Conservation (phyloP, 2,888 invertebrate genomes). For the Pandemis corylana region DNA sequence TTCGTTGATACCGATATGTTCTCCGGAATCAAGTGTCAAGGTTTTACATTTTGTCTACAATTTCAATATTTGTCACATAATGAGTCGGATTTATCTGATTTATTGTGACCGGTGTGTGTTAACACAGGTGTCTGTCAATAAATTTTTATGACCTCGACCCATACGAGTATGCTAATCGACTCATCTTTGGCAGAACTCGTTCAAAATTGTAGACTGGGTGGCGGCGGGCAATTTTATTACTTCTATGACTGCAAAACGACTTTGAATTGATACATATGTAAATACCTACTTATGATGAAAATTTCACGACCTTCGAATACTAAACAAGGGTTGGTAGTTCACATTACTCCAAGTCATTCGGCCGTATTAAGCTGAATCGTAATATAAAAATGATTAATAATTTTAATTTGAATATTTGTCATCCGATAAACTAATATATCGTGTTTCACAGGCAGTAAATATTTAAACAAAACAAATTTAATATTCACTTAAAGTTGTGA, state of each 20-base stretch:
- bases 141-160: conserved; percentile 77
- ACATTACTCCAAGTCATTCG: conserved; percentile 15
- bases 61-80: conserved; percentile 56
- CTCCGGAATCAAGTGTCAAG: conserved; percentile 55
- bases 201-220: conserved; percentile 76
- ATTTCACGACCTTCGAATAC: conserved; percentile 5
- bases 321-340: conserved; percentile 16
- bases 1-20: conserved; percentile 38
- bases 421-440: conserved; percentile 17
- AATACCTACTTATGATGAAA: conserved; percentile 18
- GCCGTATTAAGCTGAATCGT: conserved; percentile 3
- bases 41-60: conserved; percentile 53
- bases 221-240: conserved; percentile 70
- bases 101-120: conserved; percentile 68
- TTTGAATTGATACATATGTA: conserved; percentile 44
- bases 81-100: conserved; percentile 66
- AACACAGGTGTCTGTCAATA: conserved; percentile 77
- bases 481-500: neutral
- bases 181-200: conserved; percentile 66
- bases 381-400: neutral
- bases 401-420: conserved; percentile 5
- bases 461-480: conserved; percentile 14
- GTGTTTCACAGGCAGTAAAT: conserved; percentile 16
- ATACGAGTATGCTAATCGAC: conserved; percentile 74
- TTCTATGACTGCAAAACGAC: conserved; percentile 48